phyloP scores from a whole-genome alignment of 2,888 invertebrate species.

The Machimus atricapillus region DNA sequence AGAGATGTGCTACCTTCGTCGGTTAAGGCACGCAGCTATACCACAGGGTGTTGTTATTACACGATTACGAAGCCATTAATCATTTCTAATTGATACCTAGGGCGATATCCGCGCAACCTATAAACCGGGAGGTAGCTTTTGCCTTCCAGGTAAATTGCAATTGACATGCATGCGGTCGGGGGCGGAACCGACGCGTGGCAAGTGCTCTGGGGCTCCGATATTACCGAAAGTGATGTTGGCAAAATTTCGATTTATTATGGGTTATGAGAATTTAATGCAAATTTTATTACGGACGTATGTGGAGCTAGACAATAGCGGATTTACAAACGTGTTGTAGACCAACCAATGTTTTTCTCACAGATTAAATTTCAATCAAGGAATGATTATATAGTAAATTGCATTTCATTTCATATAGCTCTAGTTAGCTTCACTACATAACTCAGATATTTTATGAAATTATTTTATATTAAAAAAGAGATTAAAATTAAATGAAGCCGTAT shows the following conservation, averaged over 20 bases:
- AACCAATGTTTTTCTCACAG: background rate
- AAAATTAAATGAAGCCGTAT: too few relatives aligned
- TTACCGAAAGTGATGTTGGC: background rate
- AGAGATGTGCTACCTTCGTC: background rate
- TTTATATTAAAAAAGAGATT: too few relatives aligned
- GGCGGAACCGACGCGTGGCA: background rate
- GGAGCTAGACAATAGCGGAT: background rate
- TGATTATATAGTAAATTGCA: background rate
- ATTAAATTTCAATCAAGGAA: background rate
- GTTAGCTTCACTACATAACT: too few relatives aligned
- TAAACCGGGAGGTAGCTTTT: background rate
- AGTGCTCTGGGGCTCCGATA: background rate
- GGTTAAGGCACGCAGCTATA: background rate
- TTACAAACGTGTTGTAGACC: background rate
- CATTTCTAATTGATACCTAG: background rate
- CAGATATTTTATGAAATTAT: too few relatives aligned
- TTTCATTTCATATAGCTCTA: too few relatives aligned
- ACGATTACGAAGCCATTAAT: background rate
- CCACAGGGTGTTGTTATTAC: background rate
- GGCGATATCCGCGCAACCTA: background rate
- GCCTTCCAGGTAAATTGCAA: background rate
- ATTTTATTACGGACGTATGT: background rate
- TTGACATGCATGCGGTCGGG: background rate
- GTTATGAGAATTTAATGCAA: background rate
- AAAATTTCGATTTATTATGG: background rate